Evolutionary conservation across 1,140 invertebrate genomes (phyloP), one percentile per base, ranked within the genome.

Genomic region (Lepidurus arcticus): DNA sequence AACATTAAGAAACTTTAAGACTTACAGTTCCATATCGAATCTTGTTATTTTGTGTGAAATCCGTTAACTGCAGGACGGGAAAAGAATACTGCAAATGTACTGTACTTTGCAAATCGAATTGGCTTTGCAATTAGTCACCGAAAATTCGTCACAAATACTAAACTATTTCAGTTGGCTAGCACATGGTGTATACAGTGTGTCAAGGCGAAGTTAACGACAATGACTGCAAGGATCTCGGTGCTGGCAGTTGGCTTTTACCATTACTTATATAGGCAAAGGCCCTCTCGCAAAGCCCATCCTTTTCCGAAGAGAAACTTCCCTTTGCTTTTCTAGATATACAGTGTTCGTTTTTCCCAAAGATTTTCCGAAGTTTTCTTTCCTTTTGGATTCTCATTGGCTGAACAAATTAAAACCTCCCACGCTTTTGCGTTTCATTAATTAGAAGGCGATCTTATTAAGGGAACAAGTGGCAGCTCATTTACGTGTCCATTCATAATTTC

Each of bases 381-480:
- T 34, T 34, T 65, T 13, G n/a, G 21, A 7, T 65, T 65, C 13
- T 65, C 53, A 65, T 65, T 65, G 53, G 53, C 13, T 21, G 16
- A 65, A 65, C 53, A 4, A 7, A 13, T 16, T 7, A 65, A 65
- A 65, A 21, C 53, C 53, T 65, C 53, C 53, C 53, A 65, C 53
- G 53, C 53, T 65, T 65, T 21, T 16, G 34, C 21, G 21, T 65
- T 65, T 65, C 53, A 65, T n/a, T 65, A 65, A 65, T 65, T 65
- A 65, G 53, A 65, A 65, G 53, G 53, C 21, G 53, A 65, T 65
- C 53, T 9, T 65, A 65, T n/a, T 65, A 65, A 21, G 21, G 53
- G 53, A 65, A 65, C 53, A 7, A 65, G 53, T 65, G 53, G 16
- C 53, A 65, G 53, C 8, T 65, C 53, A 65, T 65, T 65, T 65